Conservation (phyloP, 2,113 vertebrate genomes). For the Tragelaphus buxtoni region DNA sequence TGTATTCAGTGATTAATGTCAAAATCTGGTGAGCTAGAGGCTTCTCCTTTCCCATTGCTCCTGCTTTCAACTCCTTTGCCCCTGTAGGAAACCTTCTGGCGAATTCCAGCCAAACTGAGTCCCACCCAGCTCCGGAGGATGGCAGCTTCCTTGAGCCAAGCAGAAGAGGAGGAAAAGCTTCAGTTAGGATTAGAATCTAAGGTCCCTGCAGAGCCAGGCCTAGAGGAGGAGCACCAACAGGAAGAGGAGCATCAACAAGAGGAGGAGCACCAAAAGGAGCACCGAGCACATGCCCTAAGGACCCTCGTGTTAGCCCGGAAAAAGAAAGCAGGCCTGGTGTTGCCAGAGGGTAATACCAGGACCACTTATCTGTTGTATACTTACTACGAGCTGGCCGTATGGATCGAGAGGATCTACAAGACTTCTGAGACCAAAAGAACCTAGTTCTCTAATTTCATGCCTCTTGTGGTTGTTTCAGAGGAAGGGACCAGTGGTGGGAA, state of each 20-base stretch:
- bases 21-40: background rate
- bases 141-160: slow-evolving; percentile 80
- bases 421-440: background rate
- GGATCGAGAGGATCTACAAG: background rate
- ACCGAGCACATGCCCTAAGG: slow-evolving; percentile 76
- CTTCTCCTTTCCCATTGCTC: background rate
- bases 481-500: background rate
- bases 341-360: background rate
- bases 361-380: background rate
- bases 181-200: background rate
- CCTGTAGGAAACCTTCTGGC: slow-evolving; percentile 93
- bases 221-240: background rate
- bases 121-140: slow-evolving; percentile 78
- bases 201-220: background rate
- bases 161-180: background rate
- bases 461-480: slow-evolving; percentile 31
- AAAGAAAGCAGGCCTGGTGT: slow-evolving; percentile 67
- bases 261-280: slow-evolving; percentile 5
- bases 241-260: background rate
- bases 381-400: background rate
- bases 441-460: background rate
- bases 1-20: background rate
- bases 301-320: slow-evolving; percentile 78
- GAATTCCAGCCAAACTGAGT: slow-evolving; percentile 87
- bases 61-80: background rate